Conservation (phyloP, 2,888 invertebrate genomes). For the Rhagonycha fulva region DNA sequence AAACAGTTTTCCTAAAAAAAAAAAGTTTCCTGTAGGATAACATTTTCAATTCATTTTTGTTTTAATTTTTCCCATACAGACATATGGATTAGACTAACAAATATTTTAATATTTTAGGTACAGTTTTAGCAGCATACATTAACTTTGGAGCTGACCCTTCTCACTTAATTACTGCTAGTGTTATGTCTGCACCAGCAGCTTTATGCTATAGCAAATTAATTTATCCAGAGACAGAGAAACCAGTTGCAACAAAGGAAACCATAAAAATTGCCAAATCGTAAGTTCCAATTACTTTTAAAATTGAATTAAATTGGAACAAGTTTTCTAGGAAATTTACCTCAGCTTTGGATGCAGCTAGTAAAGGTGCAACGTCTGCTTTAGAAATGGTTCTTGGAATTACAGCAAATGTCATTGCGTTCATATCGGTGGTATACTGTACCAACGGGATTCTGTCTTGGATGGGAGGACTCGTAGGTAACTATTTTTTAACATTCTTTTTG, state of each 20-base stretch:
- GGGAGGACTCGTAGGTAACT: constrained; percentile 75
- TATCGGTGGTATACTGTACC: constrained; percentile 83
- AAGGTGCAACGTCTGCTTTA: constrained; percentile 84
- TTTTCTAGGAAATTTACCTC: constrained; percentile 76
- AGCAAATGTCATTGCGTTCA: constrained; percentile 90
- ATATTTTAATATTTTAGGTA: no score
- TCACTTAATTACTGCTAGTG: constrained; percentile 88
- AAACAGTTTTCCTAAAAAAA: no score
- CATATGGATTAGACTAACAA: no score
- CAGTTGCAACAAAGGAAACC: constrained; percentile 75
- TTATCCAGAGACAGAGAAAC: constrained; percentile 87
- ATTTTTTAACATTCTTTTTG: constrained; percentile 17
- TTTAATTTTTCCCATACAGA: no score
- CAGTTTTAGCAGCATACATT: constrained; percentile 91
- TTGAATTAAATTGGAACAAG: background rate
- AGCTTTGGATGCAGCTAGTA: constrained; percentile 87
- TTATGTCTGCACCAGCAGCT: constrained; percentile 96
- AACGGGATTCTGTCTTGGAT: constrained; percentile 83
- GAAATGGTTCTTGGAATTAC: constrained; percentile 83
- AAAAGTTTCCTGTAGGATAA: no score
- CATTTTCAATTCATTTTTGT: no score
- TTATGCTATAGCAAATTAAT: constrained; percentile 88
- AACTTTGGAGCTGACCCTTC: constrained; percentile 86
- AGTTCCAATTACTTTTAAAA: constrained; percentile 40
- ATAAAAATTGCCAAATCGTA: constrained; percentile 74